These are phyloP conservation scores for Hemicrepidius hirtus DNA, from an alignment of 2,888 invertebrate genomes.

Conservation along the genomic window DNA sequence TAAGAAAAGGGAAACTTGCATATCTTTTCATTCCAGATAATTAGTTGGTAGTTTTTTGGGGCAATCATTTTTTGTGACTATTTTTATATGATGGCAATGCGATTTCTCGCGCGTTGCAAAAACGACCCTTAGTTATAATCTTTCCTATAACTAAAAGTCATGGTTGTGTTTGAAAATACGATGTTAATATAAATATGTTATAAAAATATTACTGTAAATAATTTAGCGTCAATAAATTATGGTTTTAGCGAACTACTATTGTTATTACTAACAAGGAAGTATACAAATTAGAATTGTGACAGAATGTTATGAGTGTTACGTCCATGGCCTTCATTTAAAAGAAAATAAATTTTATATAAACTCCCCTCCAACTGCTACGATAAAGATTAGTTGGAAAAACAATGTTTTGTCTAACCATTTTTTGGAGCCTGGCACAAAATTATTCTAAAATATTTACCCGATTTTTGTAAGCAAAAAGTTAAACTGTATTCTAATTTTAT, in stretches of 20 bases:
- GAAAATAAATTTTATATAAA: no score
- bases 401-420: no score
- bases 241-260: constrained; percentile 61
- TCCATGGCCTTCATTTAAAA: no score
- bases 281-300: no score
- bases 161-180: constrained; percentile 67
- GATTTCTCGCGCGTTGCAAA: constrained; percentile 49
- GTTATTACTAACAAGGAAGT: constrained; percentile 40
- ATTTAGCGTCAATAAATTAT: constrained; percentile 68
- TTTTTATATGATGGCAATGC: constrained; percentile 67
- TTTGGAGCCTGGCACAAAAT: no score
- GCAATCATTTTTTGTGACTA: constrained; percentile 64
- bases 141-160: constrained; percentile 57
- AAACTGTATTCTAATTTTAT: no score
- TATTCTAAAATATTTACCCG: no score
- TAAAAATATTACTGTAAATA: constrained; percentile 66
- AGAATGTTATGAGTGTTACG: no score
- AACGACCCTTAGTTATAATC: constrained; percentile 56
- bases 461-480: no score
- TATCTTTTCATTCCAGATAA: constrained; percentile 60
- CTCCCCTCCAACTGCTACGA: no score
- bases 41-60: constrained; percentile 52
- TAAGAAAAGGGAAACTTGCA: constrained; percentile 60
- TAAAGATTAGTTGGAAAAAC: no score
- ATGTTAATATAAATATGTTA: constrained; percentile 68